Evolutionary conservation across 2,113 vertebrate genomes (phyloP).

Genomic region (Spea multiplicata): DNA sequence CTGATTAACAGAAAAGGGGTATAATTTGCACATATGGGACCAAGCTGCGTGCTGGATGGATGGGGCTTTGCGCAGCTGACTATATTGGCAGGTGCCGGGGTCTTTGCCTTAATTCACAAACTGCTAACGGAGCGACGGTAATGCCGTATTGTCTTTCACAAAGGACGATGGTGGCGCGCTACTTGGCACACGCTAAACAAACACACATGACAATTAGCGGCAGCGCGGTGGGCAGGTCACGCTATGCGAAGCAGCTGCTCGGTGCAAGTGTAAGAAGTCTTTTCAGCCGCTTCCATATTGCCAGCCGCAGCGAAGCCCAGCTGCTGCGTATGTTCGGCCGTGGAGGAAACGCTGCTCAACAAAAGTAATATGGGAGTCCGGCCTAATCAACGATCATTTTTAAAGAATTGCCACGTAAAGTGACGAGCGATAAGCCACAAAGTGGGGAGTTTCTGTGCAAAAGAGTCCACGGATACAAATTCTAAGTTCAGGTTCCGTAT

Average conservation of each 20-base stretch:
- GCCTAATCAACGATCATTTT: too few relatives aligned
- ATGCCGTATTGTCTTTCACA: slow-evolving; percentile 8
- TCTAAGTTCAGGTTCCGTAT: too few relatives aligned
- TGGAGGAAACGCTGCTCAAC: too few relatives aligned
- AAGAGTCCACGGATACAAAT: too few relatives aligned
- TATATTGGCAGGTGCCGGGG: slow-evolving; percentile 22
- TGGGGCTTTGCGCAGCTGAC: slow-evolving; percentile 21
- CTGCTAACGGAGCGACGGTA: slow-evolving; percentile 16
- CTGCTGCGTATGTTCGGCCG: slow-evolving; percentile 1
- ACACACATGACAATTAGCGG: slow-evolving; percentile 4
- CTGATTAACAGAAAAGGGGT: slow-evolving; percentile 10
- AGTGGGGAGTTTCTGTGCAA: too few relatives aligned
- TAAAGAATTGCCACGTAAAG: too few relatives aligned
- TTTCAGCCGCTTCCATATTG: slow-evolving; percentile 10
- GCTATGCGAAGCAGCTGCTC: slow-evolving; percentile 27
- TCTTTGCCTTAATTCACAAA: slow-evolving; percentile 2
- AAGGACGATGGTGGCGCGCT: slow-evolving; percentile 19
- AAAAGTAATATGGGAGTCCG: too few relatives aligned
- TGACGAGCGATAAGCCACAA: too few relatives aligned
- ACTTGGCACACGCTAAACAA: slow-evolving; percentile 20
- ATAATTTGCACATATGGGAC: slow-evolving; percentile 25
- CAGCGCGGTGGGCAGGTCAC: slow-evolving; percentile 7
- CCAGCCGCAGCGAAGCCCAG: slow-evolving; percentile 32
- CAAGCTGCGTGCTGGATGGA: slow-evolving; percentile 10
- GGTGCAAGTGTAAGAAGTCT: slow-evolving; percentile 1